phyloP scores from a whole-genome alignment of 2,113 vertebrate species.

The Lathamus discolor region DNA sequence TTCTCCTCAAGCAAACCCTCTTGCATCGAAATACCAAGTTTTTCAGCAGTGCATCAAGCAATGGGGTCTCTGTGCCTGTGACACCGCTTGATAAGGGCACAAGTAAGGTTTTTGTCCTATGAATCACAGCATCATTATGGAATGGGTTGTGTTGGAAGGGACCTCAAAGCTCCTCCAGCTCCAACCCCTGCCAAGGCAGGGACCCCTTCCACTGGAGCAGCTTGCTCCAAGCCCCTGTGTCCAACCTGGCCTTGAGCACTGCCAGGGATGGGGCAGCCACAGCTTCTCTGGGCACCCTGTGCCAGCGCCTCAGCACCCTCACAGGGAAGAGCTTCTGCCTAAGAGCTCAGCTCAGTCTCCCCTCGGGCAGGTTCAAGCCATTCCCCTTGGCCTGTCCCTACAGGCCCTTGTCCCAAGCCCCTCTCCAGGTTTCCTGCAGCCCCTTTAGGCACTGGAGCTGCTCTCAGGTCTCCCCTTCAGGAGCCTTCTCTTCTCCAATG shows the following conservation, averaged over 20 bases:
- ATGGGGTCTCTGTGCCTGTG: not conserved
- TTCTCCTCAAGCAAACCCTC: not conserved
- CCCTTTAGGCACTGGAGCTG: not conserved
- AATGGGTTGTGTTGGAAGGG: not conserved
- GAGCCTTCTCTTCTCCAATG: not conserved
- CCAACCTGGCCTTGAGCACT: too few species aligned
- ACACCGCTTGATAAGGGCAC: too few species aligned
- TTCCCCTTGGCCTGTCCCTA: too few species aligned
- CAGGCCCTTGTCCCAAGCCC: too few species aligned
- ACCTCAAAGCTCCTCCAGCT: not conserved
- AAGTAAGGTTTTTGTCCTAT: not conserved
- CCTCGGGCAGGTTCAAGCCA: too few species aligned
- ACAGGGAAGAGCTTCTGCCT: too few species aligned
- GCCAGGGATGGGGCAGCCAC: too few species aligned
- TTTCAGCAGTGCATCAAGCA: not conserved
- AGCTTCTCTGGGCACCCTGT: too few species aligned
- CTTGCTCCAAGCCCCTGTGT: too few species aligned
- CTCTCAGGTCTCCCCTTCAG: not conserved
- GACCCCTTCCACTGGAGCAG: not conserved
- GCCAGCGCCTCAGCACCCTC: too few species aligned
- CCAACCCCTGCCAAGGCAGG: not conserved
- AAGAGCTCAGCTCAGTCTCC: too few species aligned
- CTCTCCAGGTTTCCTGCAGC: not conserved
- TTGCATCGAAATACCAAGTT: rapidly evolving
- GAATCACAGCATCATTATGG: not conserved